Conservation (phyloP, 2,888 invertebrate species). For the Tillus elongatus region DNA sequence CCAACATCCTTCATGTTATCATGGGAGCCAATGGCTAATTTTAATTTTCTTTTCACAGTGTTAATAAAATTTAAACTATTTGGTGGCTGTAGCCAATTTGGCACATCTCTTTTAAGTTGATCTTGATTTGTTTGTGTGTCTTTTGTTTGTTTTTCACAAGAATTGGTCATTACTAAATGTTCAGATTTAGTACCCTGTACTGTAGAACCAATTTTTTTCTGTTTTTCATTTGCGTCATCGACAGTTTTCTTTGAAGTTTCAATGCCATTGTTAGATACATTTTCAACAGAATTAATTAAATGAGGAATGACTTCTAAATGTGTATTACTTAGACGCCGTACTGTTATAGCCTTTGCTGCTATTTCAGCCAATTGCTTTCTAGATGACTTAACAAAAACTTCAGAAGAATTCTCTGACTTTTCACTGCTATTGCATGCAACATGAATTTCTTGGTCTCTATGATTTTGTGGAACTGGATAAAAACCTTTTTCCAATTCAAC, state of each 20-base stretch:
- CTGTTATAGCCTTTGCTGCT: no score
- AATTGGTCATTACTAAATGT: constrained; percentile 6
- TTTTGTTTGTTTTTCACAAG: constrained; percentile 13
- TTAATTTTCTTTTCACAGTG: constrained; percentile 50
- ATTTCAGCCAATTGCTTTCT: no score
- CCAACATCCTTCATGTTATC: constrained; percentile 25
- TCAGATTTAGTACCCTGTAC: no score
- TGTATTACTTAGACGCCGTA: no score
- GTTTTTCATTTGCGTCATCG: constrained; percentile 4
- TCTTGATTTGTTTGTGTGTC: constrained; percentile 20
- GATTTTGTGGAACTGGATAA: no score
- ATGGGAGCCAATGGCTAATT: constrained; percentile 28
- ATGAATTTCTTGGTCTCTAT: no score
- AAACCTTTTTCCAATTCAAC: no score
- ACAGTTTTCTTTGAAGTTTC: background rate
- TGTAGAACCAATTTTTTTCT: background rate
- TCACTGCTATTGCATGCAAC: no score
- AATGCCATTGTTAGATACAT: background rate
- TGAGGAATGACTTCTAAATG: no score
- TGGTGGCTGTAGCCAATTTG: constrained; percentile 38
- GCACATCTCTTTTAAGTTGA: constrained; percentile 15
- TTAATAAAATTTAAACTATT: constrained; percentile 51
- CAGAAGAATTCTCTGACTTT: no score
- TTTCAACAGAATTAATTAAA: no score
- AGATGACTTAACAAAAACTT: no score